Conservation (phyloP, 2,797 vertebrate species). For the Diceros bicornis region DNA sequence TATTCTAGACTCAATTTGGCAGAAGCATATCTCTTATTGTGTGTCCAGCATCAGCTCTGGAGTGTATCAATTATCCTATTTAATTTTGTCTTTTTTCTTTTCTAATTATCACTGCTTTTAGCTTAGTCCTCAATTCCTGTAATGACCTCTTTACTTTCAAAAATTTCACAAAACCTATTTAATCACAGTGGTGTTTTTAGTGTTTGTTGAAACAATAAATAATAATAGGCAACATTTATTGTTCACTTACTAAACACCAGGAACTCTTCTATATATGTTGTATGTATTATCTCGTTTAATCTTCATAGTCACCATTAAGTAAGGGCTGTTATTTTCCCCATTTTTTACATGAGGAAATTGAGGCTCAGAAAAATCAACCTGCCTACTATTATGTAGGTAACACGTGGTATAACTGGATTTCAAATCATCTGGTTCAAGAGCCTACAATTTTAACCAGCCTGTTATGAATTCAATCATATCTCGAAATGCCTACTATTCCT, state of each 20-base stretch:
- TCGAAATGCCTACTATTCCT: neutral
- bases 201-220: neutral
- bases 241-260: neutral
- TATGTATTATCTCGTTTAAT: neutral
- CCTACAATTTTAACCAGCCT: neutral
- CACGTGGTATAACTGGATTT: neutral
- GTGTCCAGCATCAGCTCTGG: neutral
- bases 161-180: neutral
- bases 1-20: neutral
- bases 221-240: neutral
- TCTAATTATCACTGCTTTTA: neutral
- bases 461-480: neutral
- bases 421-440: neutral
- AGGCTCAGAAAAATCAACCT: neutral
- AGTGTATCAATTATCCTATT: neutral
- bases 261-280: neutral
- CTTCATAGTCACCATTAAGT: neutral
- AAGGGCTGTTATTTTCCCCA: neutral
- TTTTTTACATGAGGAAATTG: neutral
- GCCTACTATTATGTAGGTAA: neutral
- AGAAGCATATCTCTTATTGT: neutral
- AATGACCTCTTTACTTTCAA: constrained; percentile 3
- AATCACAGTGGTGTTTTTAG: neutral
- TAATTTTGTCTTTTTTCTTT: neutral
- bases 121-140: neutral